These are phyloP conservation scores for Menidia menidia DNA, from an alignment of 2,797 vertebrate genomes.

Conservation along the genomic window DNA sequence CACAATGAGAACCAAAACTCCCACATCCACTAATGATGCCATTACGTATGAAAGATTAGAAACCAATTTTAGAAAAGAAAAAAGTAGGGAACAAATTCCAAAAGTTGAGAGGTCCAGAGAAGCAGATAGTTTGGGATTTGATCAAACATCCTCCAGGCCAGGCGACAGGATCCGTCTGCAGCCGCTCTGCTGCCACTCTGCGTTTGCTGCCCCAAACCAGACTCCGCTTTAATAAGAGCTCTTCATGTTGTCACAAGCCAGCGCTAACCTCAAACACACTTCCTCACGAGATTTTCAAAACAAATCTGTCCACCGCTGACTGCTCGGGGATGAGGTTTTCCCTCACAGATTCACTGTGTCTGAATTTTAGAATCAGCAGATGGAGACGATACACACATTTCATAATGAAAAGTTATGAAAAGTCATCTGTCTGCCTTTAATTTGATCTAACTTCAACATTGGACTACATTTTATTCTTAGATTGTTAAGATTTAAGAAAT, in stretches of 20 bases:
- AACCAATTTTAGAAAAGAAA: background rate
- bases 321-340: too few relatives aligned
- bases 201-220: background rate
- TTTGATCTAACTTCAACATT: too few relatives aligned
- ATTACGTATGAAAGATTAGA: slow-evolving; percentile 54
- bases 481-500: too few relatives aligned
- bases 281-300: slow-evolving; percentile 10
- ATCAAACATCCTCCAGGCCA: too few relatives aligned
- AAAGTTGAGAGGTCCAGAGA: too few relatives aligned
- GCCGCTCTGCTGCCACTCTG: background rate
- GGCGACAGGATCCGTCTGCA: background rate
- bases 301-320: background rate
- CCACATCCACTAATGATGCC: slow-evolving; percentile 72
- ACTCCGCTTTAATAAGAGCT: background rate
- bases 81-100: background rate
- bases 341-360: too few relatives aligned
- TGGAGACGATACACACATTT: too few relatives aligned
- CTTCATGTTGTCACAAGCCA: background rate
- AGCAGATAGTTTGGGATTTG: too few relatives aligned
- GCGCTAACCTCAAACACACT: background rate
- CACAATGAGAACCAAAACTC: slow-evolving; percentile 76
- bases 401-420: too few relatives aligned
- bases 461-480: too few relatives aligned
- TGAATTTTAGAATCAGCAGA: too few relatives aligned
- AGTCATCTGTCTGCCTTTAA: too few relatives aligned